Conservation (phyloP, 2,797 vertebrate genomes). For the Phoeniculus purpureus region DNA sequence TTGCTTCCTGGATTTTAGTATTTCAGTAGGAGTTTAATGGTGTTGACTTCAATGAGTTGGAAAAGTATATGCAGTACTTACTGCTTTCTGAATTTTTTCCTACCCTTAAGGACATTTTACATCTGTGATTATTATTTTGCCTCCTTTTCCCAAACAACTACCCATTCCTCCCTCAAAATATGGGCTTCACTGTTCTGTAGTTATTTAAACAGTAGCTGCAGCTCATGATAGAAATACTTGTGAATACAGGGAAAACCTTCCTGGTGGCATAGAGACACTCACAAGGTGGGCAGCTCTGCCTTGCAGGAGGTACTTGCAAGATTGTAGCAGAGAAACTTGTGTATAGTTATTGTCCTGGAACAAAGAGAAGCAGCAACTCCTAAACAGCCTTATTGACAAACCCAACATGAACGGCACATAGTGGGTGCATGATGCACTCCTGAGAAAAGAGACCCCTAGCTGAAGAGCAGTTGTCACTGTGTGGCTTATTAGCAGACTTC, state of each 20-base stretch:
- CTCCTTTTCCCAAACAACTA: not conserved
- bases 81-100: not conserved
- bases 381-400: not conserved
- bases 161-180: not conserved
- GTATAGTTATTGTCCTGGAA: not conserved
- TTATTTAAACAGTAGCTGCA: not conserved
- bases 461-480: not conserved
- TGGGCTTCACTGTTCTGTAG: not conserved
- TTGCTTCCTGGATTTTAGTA: slow-evolving; percentile 6
- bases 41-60: not conserved
- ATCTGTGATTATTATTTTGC: not conserved
- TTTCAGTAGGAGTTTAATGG: slow-evolving; percentile 20
- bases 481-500: not conserved
- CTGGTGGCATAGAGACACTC: not conserved
- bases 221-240: not conserved
- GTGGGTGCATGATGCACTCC: not conserved
- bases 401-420: rapidly evolving
- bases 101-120: not conserved
- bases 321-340: not conserved
- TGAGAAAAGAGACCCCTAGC: not conserved
- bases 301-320: not conserved
- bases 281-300: not conserved
- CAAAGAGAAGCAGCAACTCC: not conserved
- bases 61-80: not conserved
- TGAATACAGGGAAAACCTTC: not conserved